Percentiles rank a stretch among this genome's conserved stretches.
Conservation (phyloP, 2,797 vertebrate genomes). For the Lerista edwardsae region DNA sequence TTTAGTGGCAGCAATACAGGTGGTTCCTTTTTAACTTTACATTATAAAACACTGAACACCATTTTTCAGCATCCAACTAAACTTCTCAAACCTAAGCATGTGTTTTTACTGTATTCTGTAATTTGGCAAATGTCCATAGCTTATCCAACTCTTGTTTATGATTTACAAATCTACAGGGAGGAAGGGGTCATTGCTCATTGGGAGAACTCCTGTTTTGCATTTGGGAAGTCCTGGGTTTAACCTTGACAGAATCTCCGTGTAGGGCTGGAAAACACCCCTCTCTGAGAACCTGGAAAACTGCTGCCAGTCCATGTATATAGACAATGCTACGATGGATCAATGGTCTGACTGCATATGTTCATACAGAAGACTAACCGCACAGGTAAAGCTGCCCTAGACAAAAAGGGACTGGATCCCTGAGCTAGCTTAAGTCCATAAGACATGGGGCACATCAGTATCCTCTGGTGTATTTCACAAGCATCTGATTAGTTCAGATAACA, state of each 20-base stretch:
- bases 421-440: not conserved
- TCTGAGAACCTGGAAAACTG: too few relatives aligned
- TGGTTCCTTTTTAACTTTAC: not conserved
- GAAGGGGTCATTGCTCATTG: too few relatives aligned
- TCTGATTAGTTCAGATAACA: not conserved
- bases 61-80: not conserved
- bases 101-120: not conserved
- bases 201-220: too few relatives aligned
- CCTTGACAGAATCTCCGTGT: too few relatives aligned
- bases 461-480: not conserved
- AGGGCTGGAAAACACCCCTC: too few relatives aligned
- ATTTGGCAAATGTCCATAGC: not conserved
- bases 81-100: not conserved
- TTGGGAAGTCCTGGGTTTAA: too few relatives aligned
- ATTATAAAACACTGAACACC: accelerated
- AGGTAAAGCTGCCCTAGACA: not conserved
- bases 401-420: not conserved
- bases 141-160: not conserved
- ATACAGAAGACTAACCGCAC: not conserved
- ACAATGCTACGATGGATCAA: too few relatives aligned
- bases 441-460: not conserved
- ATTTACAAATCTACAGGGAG: not conserved
- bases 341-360: too few relatives aligned
- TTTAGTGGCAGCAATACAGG: not conserved
- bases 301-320: too few relatives aligned